Conservation (phyloP, 2,888 invertebrate species). For the Terebella lapidaria region DNA sequence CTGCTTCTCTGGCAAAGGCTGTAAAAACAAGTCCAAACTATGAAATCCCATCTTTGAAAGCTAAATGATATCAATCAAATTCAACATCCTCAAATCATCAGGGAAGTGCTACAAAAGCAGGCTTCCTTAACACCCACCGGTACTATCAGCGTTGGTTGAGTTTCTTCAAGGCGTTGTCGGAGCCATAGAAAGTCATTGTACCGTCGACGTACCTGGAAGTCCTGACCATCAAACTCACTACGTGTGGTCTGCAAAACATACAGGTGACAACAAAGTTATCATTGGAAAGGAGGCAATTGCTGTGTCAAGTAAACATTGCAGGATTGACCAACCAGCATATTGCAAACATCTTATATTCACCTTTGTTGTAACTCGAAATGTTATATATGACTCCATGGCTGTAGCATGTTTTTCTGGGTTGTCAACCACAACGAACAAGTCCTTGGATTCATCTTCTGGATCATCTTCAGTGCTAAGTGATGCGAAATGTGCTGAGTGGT, state of each 20-base stretch:
- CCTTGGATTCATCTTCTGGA: not conserved
- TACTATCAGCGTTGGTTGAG: constrained; percentile 65
- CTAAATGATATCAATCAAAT: not conserved
- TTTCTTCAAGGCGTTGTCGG: constrained; percentile 62
- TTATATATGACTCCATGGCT: constrained; percentile 68
- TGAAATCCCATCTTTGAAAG: too few relatives aligned
- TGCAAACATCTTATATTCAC: constrained; percentile 12
- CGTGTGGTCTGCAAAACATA: constrained; percentile 57
- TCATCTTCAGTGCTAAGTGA: not conserved
- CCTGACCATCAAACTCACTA: constrained; percentile 62
- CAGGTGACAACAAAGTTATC: not conserved
- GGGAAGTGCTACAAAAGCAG: not conserved
- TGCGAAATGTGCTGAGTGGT: not conserved
- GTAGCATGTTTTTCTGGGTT: constrained; percentile 70
- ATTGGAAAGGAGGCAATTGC: not conserved
- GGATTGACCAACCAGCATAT: too few relatives aligned
- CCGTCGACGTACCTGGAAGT: constrained; percentile 64
- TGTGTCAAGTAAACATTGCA: not conserved
- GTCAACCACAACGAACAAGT: constrained; percentile 64
- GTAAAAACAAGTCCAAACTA: constrained; percentile 7
- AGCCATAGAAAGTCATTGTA: constrained; percentile 73
- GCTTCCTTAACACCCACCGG: constrained; percentile 58
- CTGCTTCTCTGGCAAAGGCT: constrained; percentile 70
- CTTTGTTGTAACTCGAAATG: constrained; percentile 66
- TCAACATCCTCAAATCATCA: not conserved